These are phyloP conservation scores for Rhagophthalmus giganteus DNA, from an alignment of 2,888 invertebrate genomes.

Conservation along the genomic window DNA sequence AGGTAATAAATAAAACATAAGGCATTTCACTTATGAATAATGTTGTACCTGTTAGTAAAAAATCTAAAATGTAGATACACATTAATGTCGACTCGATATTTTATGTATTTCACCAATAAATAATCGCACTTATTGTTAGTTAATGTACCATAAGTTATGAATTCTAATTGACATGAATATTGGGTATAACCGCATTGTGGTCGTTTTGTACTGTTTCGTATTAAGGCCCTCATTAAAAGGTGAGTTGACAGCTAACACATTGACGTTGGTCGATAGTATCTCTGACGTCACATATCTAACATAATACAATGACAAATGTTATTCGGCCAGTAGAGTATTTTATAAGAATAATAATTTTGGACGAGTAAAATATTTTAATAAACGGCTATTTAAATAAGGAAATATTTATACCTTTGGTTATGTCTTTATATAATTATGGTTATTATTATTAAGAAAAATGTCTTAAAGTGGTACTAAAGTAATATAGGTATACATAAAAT, in stretches of 20 bases:
- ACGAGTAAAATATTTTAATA: neutral
- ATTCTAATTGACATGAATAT: constrained; percentile 31
- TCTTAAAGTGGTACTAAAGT: too few species aligned
- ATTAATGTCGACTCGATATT: neutral
- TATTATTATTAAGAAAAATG: too few species aligned
- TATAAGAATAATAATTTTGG: too few species aligned
- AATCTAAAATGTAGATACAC: too few species aligned
- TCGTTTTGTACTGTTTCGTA: constrained; percentile 33
- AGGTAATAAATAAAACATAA: too few species aligned
- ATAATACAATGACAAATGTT: constrained; percentile 20
- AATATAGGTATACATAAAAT: too few species aligned
- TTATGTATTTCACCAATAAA: constrained; percentile 2
- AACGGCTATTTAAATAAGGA: too few species aligned
- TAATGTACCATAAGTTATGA: constrained; percentile 19
- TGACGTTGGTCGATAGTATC: constrained; percentile 27
- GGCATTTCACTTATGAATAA: too few species aligned
- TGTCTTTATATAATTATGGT: too few species aligned
- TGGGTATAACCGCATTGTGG: constrained; percentile 27
- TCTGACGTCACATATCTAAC: constrained; percentile 21
- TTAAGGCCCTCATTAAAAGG: constrained; percentile 32
- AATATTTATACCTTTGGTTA: too few species aligned
- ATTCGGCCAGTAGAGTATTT: constrained; percentile 10
- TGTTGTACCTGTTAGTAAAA: too few species aligned
- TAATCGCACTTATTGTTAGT: constrained; percentile 7
- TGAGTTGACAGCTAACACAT: constrained; percentile 35